Conservation (phyloP, 2,888 invertebrate species). For the Malthinus seriepunctatus region DNA sequence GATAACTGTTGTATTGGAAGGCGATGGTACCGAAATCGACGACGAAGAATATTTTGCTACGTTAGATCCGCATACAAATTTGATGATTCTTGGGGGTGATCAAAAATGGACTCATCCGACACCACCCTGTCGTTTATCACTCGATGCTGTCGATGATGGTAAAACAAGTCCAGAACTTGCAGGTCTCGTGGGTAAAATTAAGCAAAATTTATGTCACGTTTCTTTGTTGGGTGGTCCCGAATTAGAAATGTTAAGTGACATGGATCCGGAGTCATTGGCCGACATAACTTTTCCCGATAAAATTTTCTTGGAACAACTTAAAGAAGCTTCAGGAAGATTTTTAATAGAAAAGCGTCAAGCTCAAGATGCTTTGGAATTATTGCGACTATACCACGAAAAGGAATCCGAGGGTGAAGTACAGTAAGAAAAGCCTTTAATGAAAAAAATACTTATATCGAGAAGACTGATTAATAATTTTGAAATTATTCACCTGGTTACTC, state of each 20-base stretch:
- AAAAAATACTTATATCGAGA: constrained; percentile 19
- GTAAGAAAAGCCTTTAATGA: constrained; percentile 14
- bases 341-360: constrained; percentile 83
- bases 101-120: constrained; percentile 75
- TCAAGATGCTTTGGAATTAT: constrained; percentile 83
- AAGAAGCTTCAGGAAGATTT: constrained; percentile 82
- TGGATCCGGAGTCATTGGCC: constrained; percentile 86
- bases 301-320: constrained; percentile 77
- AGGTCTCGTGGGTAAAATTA: constrained; percentile 76
- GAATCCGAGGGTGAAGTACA: constrained; percentile 36
- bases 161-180: constrained; percentile 65
- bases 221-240: constrained; percentile 83
- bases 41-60: constrained; percentile 95
- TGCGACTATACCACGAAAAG: constrained; percentile 69
- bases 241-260: constrained; percentile 81
- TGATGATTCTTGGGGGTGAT: constrained; percentile 78
- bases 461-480: constrained; percentile 32
- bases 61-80: constrained; percentile 82
- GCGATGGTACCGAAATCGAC: constrained; percentile 93
- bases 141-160: constrained; percentile 63
- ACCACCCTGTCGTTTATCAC: constrained; percentile 65
- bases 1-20: constrained; percentile 83
- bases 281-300: constrained; percentile 76
- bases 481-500: constrained; percentile 31
- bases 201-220: constrained; percentile 82